Percentiles rank a stretch among this genome's conserved stretches.
Conservation (phyloP, 1,140 invertebrate species). For the honey bee (Apis mellifera) region Amel_HAv3.1 CM009936.2:15019001-15019500, state of each 20-base stretch:
- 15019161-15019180: too few relatives aligned
- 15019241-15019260: background rate
- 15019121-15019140: too few relatives aligned
- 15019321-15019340: background rate
- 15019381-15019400: conserved; percentile 1
- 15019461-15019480: conserved; percentile 46
- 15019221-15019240: background rate
- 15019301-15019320: too few relatives aligned
- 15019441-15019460: conserved; percentile 44
- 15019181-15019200: too few relatives aligned
- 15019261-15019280: too few relatives aligned
- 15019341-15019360: too few relatives aligned
- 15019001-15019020: conserved; percentile 38
- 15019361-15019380: background rate
- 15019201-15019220: background rate
- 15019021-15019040: conserved; percentile 14
- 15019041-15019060: conserved; percentile 18
- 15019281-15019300: background rate
- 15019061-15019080: background rate
- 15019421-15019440: conserved; percentile 30
- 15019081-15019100: background rate
- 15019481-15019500: background rate
- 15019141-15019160: background rate
- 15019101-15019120: background rate
- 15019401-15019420: background rate